Conservation (phyloP, 2,888 invertebrate species). For the Acheta domesticus region DNA sequence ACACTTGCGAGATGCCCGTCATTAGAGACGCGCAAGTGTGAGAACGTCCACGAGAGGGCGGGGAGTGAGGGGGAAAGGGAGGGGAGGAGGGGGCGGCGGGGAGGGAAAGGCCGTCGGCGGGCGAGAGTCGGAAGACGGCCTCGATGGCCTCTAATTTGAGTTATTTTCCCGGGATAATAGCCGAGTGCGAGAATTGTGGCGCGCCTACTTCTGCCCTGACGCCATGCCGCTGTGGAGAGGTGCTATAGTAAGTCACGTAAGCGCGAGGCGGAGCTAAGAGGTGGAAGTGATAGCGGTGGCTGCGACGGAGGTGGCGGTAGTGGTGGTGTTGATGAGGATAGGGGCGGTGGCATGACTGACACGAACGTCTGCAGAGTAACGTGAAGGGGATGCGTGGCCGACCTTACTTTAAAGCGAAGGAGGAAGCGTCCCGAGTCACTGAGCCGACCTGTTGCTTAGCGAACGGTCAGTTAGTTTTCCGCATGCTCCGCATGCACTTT, state of each 20-base stretch:
- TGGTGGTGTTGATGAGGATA: too few species aligned
- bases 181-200: constrained; percentile 12
- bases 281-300: too few species aligned
- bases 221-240: neutral
- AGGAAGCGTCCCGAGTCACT: too few species aligned
- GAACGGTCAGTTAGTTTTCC: too few species aligned
- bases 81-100: neutral
- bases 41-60: neutral
- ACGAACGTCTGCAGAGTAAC: too few species aligned
- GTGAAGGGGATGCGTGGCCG: too few species aligned
- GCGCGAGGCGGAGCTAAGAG: neutral
- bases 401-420: too few species aligned
- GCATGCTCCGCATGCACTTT: too few species aligned
- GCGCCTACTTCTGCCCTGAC: neutral
- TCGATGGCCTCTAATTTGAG: constrained; percentile 30
- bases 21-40: constrained; percentile 18
- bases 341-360: too few species aligned
- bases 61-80: neutral
- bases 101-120: neutral
- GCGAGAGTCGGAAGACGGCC: neutral
- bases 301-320: too few species aligned
- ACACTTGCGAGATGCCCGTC: constrained; percentile 26
- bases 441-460: too few species aligned
- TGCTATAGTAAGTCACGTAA: neutral
- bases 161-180: constrained; percentile 31